Evolutionary conservation across 2,113 vertebrate species (phyloP).

Genomic region (Lanius ludovicianus): DNA sequence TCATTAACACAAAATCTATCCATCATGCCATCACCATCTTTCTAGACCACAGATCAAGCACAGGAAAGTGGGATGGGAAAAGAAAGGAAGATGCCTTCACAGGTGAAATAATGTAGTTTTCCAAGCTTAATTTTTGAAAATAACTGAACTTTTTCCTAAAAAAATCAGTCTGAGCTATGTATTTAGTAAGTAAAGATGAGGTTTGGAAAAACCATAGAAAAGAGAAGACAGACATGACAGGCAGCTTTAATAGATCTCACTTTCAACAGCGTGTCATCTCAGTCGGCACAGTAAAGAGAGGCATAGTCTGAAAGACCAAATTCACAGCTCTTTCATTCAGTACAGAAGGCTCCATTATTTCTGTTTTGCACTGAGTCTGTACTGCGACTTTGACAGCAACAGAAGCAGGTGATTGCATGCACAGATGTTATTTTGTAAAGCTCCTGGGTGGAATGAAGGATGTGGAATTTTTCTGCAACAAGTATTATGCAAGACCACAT

Average conservation of each 20-base stretch:
- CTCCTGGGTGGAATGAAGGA: not conserved
- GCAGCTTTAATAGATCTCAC: not conserved
- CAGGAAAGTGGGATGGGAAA: fast-evolving
- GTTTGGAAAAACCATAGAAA: not conserved
- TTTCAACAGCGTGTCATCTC: not conserved
- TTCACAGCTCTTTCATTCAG: not conserved
- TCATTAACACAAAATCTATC: not conserved
- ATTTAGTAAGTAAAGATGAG: not conserved
- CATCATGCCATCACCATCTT: not conserved
- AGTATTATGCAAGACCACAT: not conserved
- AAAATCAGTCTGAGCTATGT: not conserved
- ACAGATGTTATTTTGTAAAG: not conserved
- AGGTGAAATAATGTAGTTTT: not conserved
- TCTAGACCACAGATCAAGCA: not conserved
- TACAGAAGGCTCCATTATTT: not conserved
- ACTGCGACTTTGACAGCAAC: not conserved
- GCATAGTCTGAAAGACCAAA: not conserved
- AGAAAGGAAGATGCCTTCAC: not conserved
- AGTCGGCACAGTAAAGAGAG: not conserved
- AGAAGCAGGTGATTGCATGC: not conserved
- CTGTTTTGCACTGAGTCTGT: not conserved
- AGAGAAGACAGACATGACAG: not conserved
- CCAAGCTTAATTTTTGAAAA: not conserved
- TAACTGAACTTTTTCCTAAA: not conserved
- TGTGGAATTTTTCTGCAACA: not conserved